phyloP scores from a whole-genome alignment of 1,140 invertebrate genomes.

The Drosophila nigrodunni region DNA sequence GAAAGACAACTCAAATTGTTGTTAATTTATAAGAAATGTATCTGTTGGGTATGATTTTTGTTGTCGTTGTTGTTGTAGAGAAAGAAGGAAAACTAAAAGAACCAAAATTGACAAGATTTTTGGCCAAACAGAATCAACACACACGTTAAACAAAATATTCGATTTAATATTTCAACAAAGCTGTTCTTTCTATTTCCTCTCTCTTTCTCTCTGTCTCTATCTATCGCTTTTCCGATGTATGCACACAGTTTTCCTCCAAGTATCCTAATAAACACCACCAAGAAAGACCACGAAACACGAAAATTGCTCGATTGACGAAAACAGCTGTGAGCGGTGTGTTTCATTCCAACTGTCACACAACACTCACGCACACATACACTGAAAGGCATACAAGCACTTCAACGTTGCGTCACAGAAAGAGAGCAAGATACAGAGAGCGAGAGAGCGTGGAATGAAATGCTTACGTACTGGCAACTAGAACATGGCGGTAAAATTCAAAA shows the following conservation, averaged over 20 bases:
- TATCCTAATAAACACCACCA: slow-evolving; percentile 48
- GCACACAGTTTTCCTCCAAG: slow-evolving; percentile 39
- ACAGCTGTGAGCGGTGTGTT: slow-evolving; percentile 45
- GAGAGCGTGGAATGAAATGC: neutral
- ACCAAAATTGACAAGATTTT: slow-evolving; percentile 61
- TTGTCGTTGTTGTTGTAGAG: slow-evolving; percentile 12
- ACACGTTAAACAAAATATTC: slow-evolving; percentile 5
- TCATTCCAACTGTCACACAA: slow-evolving; percentile 20
- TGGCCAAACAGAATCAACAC: slow-evolving; percentile 4
- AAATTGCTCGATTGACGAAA: slow-evolving; percentile 46
- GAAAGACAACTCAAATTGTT: slow-evolving; percentile 45
- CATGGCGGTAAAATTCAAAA: slow-evolving; percentile 15
- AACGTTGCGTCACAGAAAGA: neutral
- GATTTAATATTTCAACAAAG: too few relatives aligned
- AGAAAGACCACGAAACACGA: slow-evolving; percentile 29
- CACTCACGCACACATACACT: neutral
- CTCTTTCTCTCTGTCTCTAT: slow-evolving; percentile 7
- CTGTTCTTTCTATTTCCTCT: slow-evolving; percentile 4
- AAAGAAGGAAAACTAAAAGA: slow-evolving; percentile 70
- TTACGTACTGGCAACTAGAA: slow-evolving; percentile 3
- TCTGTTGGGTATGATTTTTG: neutral
- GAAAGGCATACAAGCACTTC: neutral
- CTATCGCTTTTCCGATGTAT: slow-evolving; percentile 12
- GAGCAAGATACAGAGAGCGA: too few relatives aligned
- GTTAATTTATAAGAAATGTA: slow-evolving; percentile 28